These are phyloP conservation scores for Tokudaia tokunoshimensis DNA, from an alignment of 2,797 vertebrate genomes.

Conservation along the genomic window DNA sequence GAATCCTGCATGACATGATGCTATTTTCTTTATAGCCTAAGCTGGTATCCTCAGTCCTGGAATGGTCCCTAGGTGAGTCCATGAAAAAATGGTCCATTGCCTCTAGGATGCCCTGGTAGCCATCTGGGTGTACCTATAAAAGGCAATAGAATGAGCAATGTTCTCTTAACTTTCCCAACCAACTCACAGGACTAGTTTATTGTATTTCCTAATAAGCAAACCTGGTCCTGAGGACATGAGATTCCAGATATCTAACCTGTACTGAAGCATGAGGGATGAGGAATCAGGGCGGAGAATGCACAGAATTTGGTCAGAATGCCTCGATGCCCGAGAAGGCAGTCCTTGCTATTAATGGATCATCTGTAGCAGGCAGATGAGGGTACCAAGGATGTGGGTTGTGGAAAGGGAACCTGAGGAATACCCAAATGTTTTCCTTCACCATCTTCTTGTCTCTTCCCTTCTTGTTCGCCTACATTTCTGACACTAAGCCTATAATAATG, in stretches of 20 bases:
- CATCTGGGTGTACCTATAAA: neutral
- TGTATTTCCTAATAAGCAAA: slow-evolving; percentile 8
- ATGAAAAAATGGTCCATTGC: neutral
- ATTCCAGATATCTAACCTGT: neutral
- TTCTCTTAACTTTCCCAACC: neutral
- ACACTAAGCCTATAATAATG: slow-evolving; percentile 37
- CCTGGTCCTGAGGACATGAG: neutral
- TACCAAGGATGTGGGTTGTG: neutral
- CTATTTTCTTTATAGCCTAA: neutral
- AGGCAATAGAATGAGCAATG: neutral
- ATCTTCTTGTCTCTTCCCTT: neutral
- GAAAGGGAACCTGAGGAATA: neutral
- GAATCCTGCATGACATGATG: neutral
- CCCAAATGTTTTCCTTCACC: neutral
- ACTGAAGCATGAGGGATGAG: neutral
- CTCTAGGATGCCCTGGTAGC: neutral
- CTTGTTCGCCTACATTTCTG: neutral
- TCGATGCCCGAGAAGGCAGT: neutral
- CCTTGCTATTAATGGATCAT: neutral
- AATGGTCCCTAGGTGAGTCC: neutral
- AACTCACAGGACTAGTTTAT: neutral
- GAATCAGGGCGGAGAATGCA: neutral
- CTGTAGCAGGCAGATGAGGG: neutral
- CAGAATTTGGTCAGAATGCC: neutral
- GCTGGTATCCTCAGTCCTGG: neutral